phyloP scores from a whole-genome alignment of 1,140 invertebrate species.

The Whitmania pigra region DNA sequence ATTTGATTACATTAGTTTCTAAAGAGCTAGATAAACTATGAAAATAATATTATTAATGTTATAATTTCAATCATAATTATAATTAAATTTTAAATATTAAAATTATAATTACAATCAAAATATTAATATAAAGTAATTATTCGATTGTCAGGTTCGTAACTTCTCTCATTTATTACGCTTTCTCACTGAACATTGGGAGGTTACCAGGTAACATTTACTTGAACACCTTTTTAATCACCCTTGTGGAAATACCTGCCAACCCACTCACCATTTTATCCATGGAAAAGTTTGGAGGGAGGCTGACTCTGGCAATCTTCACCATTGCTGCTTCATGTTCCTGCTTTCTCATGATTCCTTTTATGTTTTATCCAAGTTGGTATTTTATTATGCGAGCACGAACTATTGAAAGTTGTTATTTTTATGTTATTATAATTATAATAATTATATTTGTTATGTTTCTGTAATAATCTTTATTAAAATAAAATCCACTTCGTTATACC shows the following conservation, averaged over 20 bases:
- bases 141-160: conserved; percentile 12
- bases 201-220: conserved; percentile 16
- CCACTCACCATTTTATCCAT: conserved; percentile 1
- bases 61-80: no score
- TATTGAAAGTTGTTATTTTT: no score
- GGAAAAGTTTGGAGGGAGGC: not conserved
- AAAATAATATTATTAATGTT: no score
- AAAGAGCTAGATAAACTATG: no score
- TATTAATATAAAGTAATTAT: not conserved
- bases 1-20: no score
- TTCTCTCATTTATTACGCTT: conserved; percentile 15
- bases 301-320: not conserved
- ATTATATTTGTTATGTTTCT: no score
- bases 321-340: not conserved
- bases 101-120: no score
- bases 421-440: no score
- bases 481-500: no score
- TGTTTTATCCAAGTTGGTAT: conserved; percentile 2
- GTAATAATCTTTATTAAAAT: no score
- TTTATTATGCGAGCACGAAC: no score
- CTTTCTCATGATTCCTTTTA: conserved; percentile 17
- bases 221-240: conserved; percentile 10
- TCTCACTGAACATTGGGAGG: conserved; percentile 13
- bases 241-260: conserved; percentile 19
- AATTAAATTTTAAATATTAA: no score